A percentile compares a stretch with the other conserved stretches of the same genome.
Conservation (phyloP, 2,113 vertebrate species). For the Brienomyrus longianalis region DNA sequence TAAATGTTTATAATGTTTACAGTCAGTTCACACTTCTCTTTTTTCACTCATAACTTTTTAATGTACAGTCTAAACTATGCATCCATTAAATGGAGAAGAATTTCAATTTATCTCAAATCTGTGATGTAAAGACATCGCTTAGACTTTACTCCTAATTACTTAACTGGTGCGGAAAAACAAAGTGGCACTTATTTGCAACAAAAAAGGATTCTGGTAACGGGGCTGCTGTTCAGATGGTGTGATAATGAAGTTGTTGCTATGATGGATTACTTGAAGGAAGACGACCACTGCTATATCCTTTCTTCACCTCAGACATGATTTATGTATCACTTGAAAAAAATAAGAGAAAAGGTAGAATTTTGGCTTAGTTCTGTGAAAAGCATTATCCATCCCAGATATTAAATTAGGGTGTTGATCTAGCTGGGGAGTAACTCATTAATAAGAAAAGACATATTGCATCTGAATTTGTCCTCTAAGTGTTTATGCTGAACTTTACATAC, state of each 20-base stretch:
- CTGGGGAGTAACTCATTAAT: not conserved
- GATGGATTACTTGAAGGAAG: not conserved
- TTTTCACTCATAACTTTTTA: not conserved
- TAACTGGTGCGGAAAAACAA: not conserved
- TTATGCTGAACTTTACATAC: not conserved
- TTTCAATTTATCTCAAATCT: not conserved
- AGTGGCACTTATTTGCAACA: not conserved
- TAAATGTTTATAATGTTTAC: not conserved
- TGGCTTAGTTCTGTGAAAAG: not conserved
- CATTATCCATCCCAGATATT: not conserved
- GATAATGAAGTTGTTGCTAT: not conserved
- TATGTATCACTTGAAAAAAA: not conserved
- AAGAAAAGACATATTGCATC: not conserved
- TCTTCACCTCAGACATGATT: not conserved
- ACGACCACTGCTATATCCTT: not conserved
- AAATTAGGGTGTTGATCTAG: not conserved
- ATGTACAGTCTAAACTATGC: not conserved
- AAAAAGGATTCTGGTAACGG: not conserved
- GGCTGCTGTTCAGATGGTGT: not conserved
- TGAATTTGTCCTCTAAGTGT: not conserved
- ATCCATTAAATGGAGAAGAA: not conserved
- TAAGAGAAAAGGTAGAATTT: not conserved
- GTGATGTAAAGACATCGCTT: not conserved
- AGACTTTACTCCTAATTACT: not conserved
- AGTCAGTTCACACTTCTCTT: not conserved